phyloP scores from a whole-genome alignment of 92 coral and sea anemone genomes.

The Phenganax stokvisi region DNA sequence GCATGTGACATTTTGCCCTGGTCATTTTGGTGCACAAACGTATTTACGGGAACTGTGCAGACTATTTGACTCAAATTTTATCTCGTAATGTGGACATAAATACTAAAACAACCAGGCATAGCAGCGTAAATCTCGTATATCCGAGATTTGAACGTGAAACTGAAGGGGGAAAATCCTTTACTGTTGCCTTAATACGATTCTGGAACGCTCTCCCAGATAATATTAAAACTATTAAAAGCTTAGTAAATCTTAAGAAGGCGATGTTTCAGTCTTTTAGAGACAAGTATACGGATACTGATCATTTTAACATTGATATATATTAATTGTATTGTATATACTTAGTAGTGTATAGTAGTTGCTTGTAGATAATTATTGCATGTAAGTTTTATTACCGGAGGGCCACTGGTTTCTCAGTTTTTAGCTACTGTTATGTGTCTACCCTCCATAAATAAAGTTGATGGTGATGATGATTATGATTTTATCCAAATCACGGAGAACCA shows the following conservation, averaged over 20 bases:
- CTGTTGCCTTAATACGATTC: constrained; percentile 1
- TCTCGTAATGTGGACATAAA: background rate
- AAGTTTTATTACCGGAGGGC: no score
- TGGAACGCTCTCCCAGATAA: constrained; percentile 2
- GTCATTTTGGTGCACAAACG: background rate
- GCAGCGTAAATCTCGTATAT: background rate
- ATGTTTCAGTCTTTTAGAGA: background rate
- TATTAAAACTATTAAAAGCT: constrained; percentile 10
- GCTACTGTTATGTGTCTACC: no score
- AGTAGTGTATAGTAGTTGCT: no score
- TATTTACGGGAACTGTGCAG: background rate
- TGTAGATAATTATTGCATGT: no score
- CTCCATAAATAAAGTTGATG: no score
- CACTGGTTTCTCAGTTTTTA: no score
- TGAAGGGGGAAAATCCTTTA: background rate
- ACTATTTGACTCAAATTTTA: background rate
- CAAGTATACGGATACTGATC: background rate
- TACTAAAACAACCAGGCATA: background rate
- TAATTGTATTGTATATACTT: no score
- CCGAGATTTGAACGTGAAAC: background rate
- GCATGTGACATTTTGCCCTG: no score
- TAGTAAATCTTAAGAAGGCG: background rate
- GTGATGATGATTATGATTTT: no score
- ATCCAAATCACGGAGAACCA: background rate
- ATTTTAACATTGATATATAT: background rate